A percentile compares a stretch with the other conserved stretches of the same genome.
Evolutionary conservation across 2,113 vertebrate species (phyloP).

Genomic region (Uria lomvia): DNA sequence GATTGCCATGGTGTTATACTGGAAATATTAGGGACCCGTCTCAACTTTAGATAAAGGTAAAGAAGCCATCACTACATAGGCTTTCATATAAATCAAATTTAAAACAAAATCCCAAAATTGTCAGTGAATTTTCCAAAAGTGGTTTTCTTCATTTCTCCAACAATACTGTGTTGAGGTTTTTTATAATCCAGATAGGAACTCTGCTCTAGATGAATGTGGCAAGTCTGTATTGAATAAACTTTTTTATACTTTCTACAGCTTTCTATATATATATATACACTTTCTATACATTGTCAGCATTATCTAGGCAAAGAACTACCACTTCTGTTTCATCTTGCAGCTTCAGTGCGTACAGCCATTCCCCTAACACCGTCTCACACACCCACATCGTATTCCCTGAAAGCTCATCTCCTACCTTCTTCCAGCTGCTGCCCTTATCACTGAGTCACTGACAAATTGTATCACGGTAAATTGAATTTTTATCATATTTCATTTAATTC

Average conservation of each 20-base stretch:
- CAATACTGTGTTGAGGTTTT: background rate
- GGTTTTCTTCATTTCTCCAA: background rate
- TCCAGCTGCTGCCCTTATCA: slow-evolving; percentile 1
- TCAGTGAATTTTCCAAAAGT: background rate
- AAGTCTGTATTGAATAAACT: background rate
- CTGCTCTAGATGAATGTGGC: background rate
- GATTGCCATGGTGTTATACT: background rate
- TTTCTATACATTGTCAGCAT: background rate
- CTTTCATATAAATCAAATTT: background rate
- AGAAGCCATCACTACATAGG: background rate
- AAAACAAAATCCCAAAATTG: background rate
- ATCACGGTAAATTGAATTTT: slow-evolving; percentile 5
- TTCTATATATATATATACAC: too few species aligned
- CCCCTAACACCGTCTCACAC: background rate
- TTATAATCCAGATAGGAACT: background rate
- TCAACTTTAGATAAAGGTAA: background rate
- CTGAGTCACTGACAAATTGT: background rate
- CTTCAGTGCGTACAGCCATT: background rate
- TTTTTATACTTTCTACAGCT: background rate
- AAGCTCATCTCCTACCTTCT: background rate
- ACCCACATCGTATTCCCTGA: background rate
- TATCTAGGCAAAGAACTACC: background rate
- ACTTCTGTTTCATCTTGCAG: background rate
- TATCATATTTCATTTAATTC: slow-evolving; percentile 37
- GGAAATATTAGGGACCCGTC: background rate